Evolutionary conservation across 2,888 invertebrate genomes (phyloP).

Genomic region (Carcina quercana): DNA sequence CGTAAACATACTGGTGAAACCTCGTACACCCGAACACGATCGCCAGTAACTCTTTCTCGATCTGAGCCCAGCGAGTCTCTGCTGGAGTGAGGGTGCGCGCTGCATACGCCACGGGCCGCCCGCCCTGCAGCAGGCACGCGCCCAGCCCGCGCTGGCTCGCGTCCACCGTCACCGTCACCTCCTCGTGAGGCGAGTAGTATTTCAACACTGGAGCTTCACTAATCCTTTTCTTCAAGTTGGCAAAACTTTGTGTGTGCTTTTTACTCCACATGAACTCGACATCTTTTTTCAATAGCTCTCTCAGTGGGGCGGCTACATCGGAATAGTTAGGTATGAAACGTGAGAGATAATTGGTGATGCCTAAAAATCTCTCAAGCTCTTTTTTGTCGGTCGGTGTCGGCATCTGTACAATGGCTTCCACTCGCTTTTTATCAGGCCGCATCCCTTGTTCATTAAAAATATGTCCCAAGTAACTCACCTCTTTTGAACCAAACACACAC

Average conservation of each 20-base stretch:
- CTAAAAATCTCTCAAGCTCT: conserved; percentile 20
- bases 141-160: conserved; percentile 16
- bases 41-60: conserved; percentile 28
- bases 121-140: conserved; percentile 18
- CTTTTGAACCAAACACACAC: conserved; percentile 9
- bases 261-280: conserved; percentile 16
- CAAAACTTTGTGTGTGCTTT: conserved; percentile 1
- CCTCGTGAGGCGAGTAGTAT: conserved; percentile 4
- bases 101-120: conserved; percentile 14
- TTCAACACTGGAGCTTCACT: conserved; percentile 13
- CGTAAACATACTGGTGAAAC: conserved; percentile 25
- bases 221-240: conserved; percentile 7
- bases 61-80: conserved; percentile 21
- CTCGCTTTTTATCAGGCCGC: too few relatives aligned
- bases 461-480: neutral
- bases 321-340: conserved; percentile 23
- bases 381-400: conserved; percentile 10
- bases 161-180: conserved; percentile 19
- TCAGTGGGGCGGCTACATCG: conserved; percentile 6
- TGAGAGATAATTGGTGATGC: conserved; percentile 18
- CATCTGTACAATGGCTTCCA: conserved; percentile 18
- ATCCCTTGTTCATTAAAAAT: too few relatives aligned
- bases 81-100: conserved; percentile 17
- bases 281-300: conserved; percentile 16
- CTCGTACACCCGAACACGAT: too few relatives aligned